Evolutionary conservation across 2,888 invertebrate species (phyloP), one percentile per base, ranked within the genome.

Genomic region (Isoperla grammatica): DNA sequence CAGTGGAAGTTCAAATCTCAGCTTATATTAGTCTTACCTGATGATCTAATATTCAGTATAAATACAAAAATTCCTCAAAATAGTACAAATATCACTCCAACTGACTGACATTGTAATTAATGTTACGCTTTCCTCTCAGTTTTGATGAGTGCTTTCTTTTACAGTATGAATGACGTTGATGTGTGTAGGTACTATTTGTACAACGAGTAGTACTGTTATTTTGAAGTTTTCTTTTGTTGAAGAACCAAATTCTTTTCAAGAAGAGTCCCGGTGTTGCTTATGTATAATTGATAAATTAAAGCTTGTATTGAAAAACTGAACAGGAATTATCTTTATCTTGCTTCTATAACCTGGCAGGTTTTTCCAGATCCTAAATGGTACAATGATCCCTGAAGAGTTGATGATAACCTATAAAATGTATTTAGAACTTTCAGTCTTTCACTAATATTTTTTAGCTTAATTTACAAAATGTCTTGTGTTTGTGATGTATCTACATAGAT

Each of bases 31-130:
- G 62, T 62, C 60, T 62, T 62, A 62, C 60, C 62, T 29, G 59
- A 48, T 62, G 60, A 62, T 55, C 46, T 60, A 55, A 22, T 60
- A 35, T 17, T 56, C 29, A 23, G 43, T 22, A 35, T 56, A 40
- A 42, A 49, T 57, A 50, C 37, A 50, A 71, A 73, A 74, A 74
- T 72, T 74, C 73, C 73, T 74, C 69, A 71, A 73, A 69, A 73
- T 74, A 74, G 74, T 74, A 74, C 74, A 74, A 74, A 74, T 70
- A 45, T 29, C 72, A 71, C 53, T 58, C 50, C 17, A 45, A 45
- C 45, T 57, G 63, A 63, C 60, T 63, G 63, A 63, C 60, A 49
- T 49, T 37, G 29, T 29, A 29, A 48, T 56, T 56, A 49, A 60
- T 60, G 57, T 61, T 61, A 59, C 22, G 50, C 50, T 60, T 60